Percentiles rank a stretch among this genome's conserved stretches.
These are phyloP conservation scores for Achlya flavicornis DNA, from an alignment of 2,888 invertebrate genomes.

Conservation along the genomic window DNA sequence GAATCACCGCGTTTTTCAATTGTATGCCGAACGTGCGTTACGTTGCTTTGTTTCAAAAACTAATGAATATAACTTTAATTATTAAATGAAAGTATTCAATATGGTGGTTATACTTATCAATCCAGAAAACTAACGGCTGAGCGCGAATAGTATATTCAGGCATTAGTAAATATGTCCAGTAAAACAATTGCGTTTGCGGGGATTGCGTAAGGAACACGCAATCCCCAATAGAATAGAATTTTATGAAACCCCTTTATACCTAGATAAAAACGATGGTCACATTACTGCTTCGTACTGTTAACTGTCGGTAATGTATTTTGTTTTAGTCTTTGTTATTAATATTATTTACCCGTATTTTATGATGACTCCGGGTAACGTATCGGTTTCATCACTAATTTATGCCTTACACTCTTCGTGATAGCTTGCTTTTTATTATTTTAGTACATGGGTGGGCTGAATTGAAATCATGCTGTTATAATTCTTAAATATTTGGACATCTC, in stretches of 20 bases:
- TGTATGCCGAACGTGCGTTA: too few relatives aligned
- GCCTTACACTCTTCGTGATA: constrained; percentile 52
- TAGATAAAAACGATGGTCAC: constrained; percentile 15
- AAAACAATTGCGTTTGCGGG: too few relatives aligned
- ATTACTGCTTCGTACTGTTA: constrained; percentile 32
- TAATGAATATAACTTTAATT: too few relatives aligned
- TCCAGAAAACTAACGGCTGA: too few relatives aligned
- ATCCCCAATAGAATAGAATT: too few relatives aligned
- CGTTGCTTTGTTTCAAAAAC: too few relatives aligned
- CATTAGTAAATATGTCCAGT: too few relatives aligned
- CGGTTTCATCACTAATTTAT: constrained; percentile 72
- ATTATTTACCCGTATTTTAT: constrained; percentile 66
- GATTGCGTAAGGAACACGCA: too few relatives aligned
- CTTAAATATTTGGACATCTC: neutral
- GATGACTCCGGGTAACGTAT: constrained; percentile 58
- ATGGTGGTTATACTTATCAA: too few relatives aligned
- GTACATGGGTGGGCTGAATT: constrained; percentile 67
- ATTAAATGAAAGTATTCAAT: too few relatives aligned
- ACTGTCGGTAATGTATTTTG: constrained; percentile 61
- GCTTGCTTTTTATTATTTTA: constrained; percentile 62
- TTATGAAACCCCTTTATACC: neutral
- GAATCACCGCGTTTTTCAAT: too few relatives aligned
- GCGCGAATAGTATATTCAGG: too few relatives aligned
- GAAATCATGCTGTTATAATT: constrained; percentile 13
- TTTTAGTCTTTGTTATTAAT: constrained; percentile 69